Base-by-base conservation (phyloP, 2,888 invertebrate species). In the Lordiphosa andalusiaca region DNA sequence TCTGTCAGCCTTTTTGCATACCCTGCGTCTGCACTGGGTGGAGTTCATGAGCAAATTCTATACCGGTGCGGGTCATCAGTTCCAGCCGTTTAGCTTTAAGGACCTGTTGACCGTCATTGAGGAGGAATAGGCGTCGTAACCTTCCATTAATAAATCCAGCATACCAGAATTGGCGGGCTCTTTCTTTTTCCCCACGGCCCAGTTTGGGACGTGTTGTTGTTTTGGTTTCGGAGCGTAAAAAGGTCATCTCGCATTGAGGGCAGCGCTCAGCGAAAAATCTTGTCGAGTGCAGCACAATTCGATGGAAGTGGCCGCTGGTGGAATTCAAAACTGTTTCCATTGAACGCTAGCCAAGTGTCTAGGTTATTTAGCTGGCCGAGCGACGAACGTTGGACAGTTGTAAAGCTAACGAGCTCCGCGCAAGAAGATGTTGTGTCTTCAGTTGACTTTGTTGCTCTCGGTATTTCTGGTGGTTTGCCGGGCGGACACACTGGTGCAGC, bases 21-120 rank as follows among this genome's bases (percentile, higher is more conserved):
- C 99, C 0, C 92, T 99, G 81, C 96, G 99, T 92, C 92, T 98
- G 85, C 98, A 98, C 90, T 98, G 98, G 96, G 97, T 97, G 84
- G 97, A 97, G 90, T 99, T 99, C 91, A 98, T 98, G 92, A 98
- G 96, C 90, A 97, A 97, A 90, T 97, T 97, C 91, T 97, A 96
- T 89, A 88, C 91, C 12, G 97, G 96, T 50, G 91, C 92, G 64
- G 97, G 97, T 4, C 93, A 95, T 89, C 90, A 92, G 59, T 97
- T 97, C 91, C 91, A 93, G 85, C 96, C 97, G 5, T 96, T 97
- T 91, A 94, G 94, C 84, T 96, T 96, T 91, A 94, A 94, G 83
- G 90, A 91, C 19, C 93, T 94, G 82, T 90, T 94, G 68, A 92
- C 92, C 65, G 90, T 89, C 56, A 92, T 92, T 57, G 92, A 92